Percentiles rank a stretch among this genome's conserved stretches.
Evolutionary conservation across 2,113 vertebrate genomes (phyloP).

Genomic region (Copsychus sechellarum): DNA sequence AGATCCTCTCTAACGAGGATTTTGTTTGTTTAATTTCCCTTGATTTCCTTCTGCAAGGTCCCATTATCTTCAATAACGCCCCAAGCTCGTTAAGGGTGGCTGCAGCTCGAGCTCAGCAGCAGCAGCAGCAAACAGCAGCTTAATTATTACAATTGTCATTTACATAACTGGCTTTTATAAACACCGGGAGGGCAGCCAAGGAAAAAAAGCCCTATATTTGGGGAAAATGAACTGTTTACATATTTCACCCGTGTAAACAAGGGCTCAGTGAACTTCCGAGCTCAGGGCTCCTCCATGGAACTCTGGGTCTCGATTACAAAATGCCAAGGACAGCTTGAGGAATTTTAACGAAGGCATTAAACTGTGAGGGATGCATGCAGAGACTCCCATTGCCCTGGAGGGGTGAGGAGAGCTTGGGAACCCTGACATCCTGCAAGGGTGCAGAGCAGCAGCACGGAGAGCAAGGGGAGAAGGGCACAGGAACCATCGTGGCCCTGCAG

Average conservation of each 20-base stretch:
- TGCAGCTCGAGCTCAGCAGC: background rate
- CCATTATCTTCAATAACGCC: background rate
- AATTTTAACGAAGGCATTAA: background rate
- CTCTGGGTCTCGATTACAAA: background rate
- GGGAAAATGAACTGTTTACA: background rate
- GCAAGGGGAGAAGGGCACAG: background rate
- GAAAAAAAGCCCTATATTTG: background rate
- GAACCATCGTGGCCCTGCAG: background rate
- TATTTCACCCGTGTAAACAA: background rate
- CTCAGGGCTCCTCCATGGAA: background rate
- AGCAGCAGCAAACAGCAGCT: background rate
- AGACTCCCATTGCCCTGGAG: background rate
- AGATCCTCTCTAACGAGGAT: rapidly evolving
- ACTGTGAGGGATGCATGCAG: rapidly evolving
- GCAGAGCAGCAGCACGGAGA: background rate
- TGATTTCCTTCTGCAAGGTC: rapidly evolving
- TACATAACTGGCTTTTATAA: background rate
- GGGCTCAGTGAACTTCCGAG: background rate
- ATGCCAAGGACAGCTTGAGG: background rate
- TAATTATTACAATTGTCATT: background rate
- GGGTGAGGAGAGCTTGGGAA: background rate
- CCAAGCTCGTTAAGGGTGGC: background rate
- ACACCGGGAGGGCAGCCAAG: background rate
- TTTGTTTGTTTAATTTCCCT: background rate
- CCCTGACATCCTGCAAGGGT: background rate